phyloP scores from a whole-genome alignment of 2,797 vertebrate species.

The Phoebastria nigripes region DNA sequence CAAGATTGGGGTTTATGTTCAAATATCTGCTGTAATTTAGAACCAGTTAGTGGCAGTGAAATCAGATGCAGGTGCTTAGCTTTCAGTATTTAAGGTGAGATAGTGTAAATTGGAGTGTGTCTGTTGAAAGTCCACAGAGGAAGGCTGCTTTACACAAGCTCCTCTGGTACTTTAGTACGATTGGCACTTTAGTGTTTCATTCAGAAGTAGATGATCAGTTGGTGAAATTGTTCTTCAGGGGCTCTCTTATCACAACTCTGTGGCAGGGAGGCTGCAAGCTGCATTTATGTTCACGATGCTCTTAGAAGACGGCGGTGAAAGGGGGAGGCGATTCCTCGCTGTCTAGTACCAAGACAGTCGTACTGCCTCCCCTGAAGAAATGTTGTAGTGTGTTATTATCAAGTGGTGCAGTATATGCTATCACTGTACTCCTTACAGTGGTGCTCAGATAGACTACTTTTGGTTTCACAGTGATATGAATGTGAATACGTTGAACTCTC shows the following conservation, averaged over 20 bases:
- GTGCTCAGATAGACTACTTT: background rate
- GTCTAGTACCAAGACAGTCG: background rate
- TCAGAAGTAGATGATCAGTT: background rate
- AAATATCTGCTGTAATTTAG: background rate
- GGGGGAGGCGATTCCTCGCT: accelerated
- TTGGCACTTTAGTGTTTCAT: background rate
- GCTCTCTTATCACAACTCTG: accelerated
- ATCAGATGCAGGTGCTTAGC: background rate
- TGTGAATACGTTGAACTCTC: background rate
- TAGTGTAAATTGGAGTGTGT: background rate
- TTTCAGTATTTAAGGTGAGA: background rate
- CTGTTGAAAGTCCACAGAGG: background rate
- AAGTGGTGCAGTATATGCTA: too few relatives aligned
- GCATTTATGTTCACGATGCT: background rate
- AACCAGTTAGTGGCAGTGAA: background rate
- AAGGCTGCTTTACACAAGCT: background rate
- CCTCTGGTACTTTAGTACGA: background rate
- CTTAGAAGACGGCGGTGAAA: background rate
- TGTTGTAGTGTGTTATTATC: accelerated
- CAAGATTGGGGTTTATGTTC: background rate
- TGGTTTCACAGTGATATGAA: background rate
- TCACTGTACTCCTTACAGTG: accelerated
- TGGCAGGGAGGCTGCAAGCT: background rate
- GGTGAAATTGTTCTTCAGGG: background rate
- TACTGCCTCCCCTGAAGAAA: background rate